These are phyloP conservation scores for Folsomia manolachei DNA, from an alignment of 2,888 invertebrate species.

Conservation along the genomic window DNA sequence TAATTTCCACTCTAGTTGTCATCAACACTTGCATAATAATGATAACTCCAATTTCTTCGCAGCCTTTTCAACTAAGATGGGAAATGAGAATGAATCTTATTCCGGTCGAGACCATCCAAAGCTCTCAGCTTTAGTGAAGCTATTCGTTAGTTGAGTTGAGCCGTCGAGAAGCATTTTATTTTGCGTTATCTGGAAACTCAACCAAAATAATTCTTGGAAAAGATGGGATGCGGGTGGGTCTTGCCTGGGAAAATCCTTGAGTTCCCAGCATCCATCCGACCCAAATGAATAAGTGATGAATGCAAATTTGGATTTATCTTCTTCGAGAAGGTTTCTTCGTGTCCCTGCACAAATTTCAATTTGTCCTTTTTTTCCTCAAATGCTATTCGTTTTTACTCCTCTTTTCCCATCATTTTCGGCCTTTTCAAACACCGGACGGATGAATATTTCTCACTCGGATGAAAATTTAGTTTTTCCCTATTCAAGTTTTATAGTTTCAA, in stretches of 20 bases:
- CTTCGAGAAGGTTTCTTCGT: background rate
- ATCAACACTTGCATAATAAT: background rate
- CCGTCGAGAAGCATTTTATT: background rate
- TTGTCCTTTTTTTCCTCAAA: background rate
- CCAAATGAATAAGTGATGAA: background rate
- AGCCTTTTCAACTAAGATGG: too few species aligned
- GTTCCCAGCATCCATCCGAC: too few species aligned
- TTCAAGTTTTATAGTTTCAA: background rate
- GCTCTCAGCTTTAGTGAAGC: too few species aligned
- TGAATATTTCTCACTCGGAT: too few species aligned
- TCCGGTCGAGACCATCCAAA: too few species aligned
- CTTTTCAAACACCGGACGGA: background rate
- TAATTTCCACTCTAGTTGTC: background rate
- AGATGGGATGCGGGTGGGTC: background rate
- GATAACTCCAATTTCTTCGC: background rate
- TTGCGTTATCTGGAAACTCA: background rate
- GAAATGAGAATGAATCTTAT: too few species aligned
- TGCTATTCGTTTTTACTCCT: too few species aligned
- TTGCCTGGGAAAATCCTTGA: background rate
- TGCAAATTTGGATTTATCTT: constrained; percentile 6
- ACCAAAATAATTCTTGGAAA: background rate
- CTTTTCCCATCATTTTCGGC: background rate
- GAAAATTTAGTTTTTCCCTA: too few species aligned
- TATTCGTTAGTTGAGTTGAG: too few species aligned
- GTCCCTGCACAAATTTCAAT: constrained; percentile 1